Percentiles rank a stretch among this genome's conserved stretches.
These are phyloP conservation scores for Oscheius sp. DNA, from an alignment of 2,888 invertebrate genomes.

Conservation along the genomic window DNA sequence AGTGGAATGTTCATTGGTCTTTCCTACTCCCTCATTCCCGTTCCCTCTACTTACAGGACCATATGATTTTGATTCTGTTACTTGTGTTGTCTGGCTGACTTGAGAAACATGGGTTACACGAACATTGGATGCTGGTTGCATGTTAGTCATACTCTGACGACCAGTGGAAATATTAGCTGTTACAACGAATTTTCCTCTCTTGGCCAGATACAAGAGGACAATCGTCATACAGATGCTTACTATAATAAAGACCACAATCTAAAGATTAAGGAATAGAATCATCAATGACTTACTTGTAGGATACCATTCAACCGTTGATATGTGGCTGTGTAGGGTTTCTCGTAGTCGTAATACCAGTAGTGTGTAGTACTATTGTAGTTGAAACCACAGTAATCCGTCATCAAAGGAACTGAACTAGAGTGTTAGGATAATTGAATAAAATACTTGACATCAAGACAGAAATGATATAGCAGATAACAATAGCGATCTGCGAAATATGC, in stretches of 20 bases:
- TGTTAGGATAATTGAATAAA: neutral
- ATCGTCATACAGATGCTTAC: constrained; percentile 11
- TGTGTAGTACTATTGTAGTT: neutral
- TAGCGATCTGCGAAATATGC: neutral
- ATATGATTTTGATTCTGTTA: neutral
- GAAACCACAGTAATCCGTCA: constrained; percentile 18
- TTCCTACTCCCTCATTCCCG: neutral
- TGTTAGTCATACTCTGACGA: neutral
- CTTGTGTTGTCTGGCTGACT: too few species aligned
- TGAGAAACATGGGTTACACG: neutral
- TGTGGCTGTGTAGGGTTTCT: constrained; percentile 14
- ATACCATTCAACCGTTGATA: constrained; percentile 2
- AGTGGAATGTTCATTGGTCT: neutral
- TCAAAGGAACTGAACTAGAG: neutral
- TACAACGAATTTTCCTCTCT: too few species aligned
- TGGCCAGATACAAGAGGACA: constrained; percentile 17
- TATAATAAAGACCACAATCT: constrained; percentile 5
- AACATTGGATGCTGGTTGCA: neutral
- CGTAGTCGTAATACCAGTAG: constrained; percentile 17
- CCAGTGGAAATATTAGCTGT: neutral
- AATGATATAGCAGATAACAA: constrained; percentile 1
- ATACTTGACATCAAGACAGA: neutral
- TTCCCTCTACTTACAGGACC: too few species aligned
- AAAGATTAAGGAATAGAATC: neutral
- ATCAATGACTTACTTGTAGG: constrained; percentile 4